phyloP scores from a whole-genome alignment of 2,113 vertebrate species.

The Scartelaos histophorus region DNA sequence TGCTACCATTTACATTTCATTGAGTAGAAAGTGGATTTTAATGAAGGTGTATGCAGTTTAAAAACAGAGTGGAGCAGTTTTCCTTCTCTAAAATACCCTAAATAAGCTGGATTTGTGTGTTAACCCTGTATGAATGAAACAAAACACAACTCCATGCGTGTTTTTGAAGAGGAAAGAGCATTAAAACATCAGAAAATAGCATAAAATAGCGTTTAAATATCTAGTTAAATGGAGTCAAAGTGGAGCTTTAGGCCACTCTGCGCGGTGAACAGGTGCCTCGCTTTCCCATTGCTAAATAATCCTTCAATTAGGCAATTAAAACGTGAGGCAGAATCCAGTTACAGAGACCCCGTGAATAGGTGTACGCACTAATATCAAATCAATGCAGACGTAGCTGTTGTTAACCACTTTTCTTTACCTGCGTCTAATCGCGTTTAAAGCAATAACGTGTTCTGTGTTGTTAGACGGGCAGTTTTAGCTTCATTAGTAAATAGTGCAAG shows the following conservation, averaged over 20 bases:
- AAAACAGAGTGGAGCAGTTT: no score
- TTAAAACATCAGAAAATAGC: no score
- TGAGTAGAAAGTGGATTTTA: no score
- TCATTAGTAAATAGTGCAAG: slow-evolving; percentile 57
- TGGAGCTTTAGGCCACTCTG: background rate
- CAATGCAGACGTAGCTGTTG: slow-evolving; percentile 62
- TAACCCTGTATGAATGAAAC: no score
- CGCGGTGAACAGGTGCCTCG: slow-evolving; percentile 65
- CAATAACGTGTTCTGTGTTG: slow-evolving; percentile 47
- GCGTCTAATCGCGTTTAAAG: slow-evolving; percentile 55
- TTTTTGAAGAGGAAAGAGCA: no score
- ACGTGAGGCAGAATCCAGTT: slow-evolving; percentile 72
- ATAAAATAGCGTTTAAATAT: no score
- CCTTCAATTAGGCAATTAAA: slow-evolving; percentile 75
- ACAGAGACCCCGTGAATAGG: slow-evolving; percentile 70
- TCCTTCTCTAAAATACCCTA: no score
- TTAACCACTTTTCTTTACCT: slow-evolving; percentile 51
- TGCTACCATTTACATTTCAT: no score
- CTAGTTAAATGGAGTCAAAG: background rate
- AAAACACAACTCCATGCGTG: no score
- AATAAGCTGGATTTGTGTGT: no score
- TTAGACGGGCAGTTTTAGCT: slow-evolving; percentile 41
- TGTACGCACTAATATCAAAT: slow-evolving; percentile 72
- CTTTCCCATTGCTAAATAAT: slow-evolving; percentile 78
- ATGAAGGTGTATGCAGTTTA: no score